Percentiles rank a stretch among this genome's conserved stretches.
phyloP scores from a whole-genome alignment of 2,113 vertebrate species.

The Cynoglossus semilaevis region DNA sequence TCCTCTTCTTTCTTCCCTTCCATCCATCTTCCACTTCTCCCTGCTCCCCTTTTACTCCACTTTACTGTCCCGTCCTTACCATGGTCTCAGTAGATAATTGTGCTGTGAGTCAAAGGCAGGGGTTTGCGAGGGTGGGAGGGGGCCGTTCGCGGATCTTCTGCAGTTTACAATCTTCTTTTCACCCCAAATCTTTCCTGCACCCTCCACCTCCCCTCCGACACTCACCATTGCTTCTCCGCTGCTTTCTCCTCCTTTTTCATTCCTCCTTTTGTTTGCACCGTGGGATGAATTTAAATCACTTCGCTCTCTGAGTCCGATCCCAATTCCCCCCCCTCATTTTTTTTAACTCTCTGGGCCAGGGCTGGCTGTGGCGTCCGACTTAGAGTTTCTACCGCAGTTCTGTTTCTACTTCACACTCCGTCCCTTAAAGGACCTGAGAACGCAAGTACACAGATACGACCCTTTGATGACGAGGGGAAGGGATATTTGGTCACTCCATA shows the following conservation, averaged over 20 bases:
- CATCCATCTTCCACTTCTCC: conserved; percentile 61
- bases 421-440: conserved; percentile 5
- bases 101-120: conserved; percentile 72
- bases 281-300: conserved; percentile 83
- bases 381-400: conserved; percentile 31
- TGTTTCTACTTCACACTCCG: conserved; percentile 20
- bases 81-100: conserved; percentile 73
- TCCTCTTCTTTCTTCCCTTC: conserved; percentile 51
- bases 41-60: conserved; percentile 19
- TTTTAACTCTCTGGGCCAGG: conserved; percentile 12
- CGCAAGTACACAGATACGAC: conserved; percentile 13
- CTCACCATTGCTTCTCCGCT: conserved; percentile 58
- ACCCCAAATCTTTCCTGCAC: conserved; percentile 61
- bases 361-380: conserved; percentile 17
- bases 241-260: conserved; percentile 70
- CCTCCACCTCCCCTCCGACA: conserved; percentile 13
- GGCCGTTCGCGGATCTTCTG: conserved; percentile 61
- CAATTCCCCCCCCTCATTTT: conserved; percentile 13
- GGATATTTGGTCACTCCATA: conserved; percentile 42
- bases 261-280: conserved; percentile 78
- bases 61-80: conserved; percentile 38
- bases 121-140: conserved; percentile 53
- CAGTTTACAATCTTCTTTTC: conserved; percentile 78
- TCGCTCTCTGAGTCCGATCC: conserved; percentile 57
- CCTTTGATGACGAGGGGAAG: conserved; percentile 32